A percentile compares a stretch with the other conserved stretches of the same genome.
These are phyloP conservation scores for Bellardia pandia DNA, from an alignment of 2,888 invertebrate species.

Conservation along the genomic window DNA sequence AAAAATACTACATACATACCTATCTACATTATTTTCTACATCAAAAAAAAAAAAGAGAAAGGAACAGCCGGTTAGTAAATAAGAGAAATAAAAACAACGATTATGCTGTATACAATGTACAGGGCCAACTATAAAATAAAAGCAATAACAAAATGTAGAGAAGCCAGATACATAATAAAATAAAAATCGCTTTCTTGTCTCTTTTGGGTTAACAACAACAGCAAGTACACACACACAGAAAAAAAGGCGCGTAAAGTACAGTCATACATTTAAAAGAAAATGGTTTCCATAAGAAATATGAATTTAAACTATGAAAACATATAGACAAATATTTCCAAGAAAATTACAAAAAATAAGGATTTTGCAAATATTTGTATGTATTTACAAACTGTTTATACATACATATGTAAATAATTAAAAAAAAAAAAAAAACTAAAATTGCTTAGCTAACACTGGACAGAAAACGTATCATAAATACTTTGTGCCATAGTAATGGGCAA, in stretches of 20 bases:
- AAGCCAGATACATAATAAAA: conserved; percentile 52
- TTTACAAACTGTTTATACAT: too few relatives aligned
- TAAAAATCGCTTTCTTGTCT: conserved; percentile 55
- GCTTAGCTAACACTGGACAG: too few relatives aligned
- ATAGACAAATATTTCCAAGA: not conserved
- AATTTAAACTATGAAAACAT: not conserved
- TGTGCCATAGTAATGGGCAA: too few relatives aligned
- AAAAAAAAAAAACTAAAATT: too few relatives aligned
- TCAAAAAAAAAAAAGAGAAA: conserved; percentile 42
- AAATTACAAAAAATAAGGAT: not conserved
- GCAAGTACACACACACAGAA: conserved; percentile 67
- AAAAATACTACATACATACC: not conserved
- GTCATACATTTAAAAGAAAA: conserved; percentile 73
- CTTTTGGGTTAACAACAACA: conserved; percentile 69
- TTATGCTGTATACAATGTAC: conserved; percentile 41
- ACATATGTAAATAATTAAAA: too few relatives aligned
- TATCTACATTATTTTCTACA: not conserved
- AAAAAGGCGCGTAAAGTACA: conserved; percentile 75
- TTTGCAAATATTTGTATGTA: too few relatives aligned
- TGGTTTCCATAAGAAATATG: conserved; percentile 33
- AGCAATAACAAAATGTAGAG: conserved; percentile 48
- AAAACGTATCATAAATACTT: too few relatives aligned
- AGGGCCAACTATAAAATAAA: conserved; percentile 50
- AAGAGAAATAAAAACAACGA: conserved; percentile 50
- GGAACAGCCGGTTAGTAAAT: conserved; percentile 55